These are phyloP conservation scores for Ichneumoninae sp. DNA, from an alignment of 2,888 invertebrate genomes.

Conservation along the genomic window DNA sequence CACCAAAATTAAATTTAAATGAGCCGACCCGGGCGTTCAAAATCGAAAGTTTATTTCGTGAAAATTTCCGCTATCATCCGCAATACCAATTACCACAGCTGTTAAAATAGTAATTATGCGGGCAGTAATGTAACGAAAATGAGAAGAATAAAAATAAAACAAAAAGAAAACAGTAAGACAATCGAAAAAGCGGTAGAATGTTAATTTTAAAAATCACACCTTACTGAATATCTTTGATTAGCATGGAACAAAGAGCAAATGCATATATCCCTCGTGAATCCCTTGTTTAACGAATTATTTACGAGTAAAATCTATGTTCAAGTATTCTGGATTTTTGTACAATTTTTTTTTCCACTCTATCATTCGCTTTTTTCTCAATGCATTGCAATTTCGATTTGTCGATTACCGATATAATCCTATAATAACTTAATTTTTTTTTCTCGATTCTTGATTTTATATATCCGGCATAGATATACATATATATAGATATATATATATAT, in stretches of 20 bases:
- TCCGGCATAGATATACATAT: not conserved
- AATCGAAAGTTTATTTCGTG: constrained; percentile 36
- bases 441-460: constrained; percentile 44
- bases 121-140: constrained; percentile 30
- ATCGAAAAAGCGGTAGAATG: constrained; percentile 38
- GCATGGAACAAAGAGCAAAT: constrained; percentile 51
- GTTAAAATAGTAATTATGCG: constrained; percentile 54
- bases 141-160: constrained; percentile 16
- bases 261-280: constrained; percentile 40
- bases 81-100: constrained; percentile 50
- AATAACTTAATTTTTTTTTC: constrained; percentile 42
- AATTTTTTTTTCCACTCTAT: constrained; percentile 44
- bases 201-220: constrained; percentile 51
- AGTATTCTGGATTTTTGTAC: constrained; percentile 63
- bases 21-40: not conserved
- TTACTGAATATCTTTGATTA: constrained; percentile 57
- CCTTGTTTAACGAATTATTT: constrained; percentile 43
- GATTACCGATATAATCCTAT: constrained; percentile 53
- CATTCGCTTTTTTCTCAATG: constrained; percentile 47
- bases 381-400: constrained; percentile 60
- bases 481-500: constrained; percentile 36
- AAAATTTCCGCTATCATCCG: constrained; percentile 55
- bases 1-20: not conserved
- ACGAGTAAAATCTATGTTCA: constrained; percentile 51
- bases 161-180: constrained; percentile 30